Evolutionary conservation across 2,113 vertebrate species (phyloP), one percentile per base, ranked within the genome.

Genomic region (Artemisiospiza belli): DNA sequence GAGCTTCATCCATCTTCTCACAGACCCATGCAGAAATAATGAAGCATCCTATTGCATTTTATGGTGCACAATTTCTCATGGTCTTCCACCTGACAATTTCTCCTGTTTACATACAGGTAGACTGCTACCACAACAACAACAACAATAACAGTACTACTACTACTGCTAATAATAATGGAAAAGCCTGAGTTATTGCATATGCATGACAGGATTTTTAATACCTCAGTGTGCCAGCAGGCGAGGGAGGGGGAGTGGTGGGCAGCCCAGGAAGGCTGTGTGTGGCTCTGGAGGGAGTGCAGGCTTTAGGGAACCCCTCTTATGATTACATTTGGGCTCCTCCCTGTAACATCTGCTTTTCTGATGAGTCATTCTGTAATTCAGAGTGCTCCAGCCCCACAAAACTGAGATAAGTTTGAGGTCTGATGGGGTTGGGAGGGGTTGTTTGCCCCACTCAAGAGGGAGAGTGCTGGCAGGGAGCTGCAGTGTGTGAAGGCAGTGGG

Each of bases 391-490:
- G 15, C 35, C 21, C 16, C 1, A 5, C 37, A 61, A 73, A 82
- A 31, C 3, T 0, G 2, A 46, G 28, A 3, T 25, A 31, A 25
- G 6, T 41, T 57, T 68, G 79, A 44, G 8, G 12, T 57, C 12
- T 4, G 2, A 13, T 67, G 1, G 12, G 20, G 13, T 1, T 4
- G 1, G 2, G 22, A 64, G 39, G 30, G 8, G 3, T 61, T 0
- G 1, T 35, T 9, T 21, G 20, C 23, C 39, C 39, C 3, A 2
- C 13, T 78, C 12, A 2, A 1, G 18, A n/a, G 27, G 31, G 37
- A 73, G 5, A 2, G 9, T 61, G 28, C 31, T 4, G n/a, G 49
- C 8, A 5, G 19, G 49, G 44, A 76, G 35, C 77, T 70, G 43
- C 28, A 16, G 4, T 2, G 1, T 47, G 54, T 52, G 37, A 61